Evolutionary conservation across 1,140 invertebrate species (phyloP), one percentile per base, ranked within the genome.

Genomic region (Leucophenga varia): DNA sequence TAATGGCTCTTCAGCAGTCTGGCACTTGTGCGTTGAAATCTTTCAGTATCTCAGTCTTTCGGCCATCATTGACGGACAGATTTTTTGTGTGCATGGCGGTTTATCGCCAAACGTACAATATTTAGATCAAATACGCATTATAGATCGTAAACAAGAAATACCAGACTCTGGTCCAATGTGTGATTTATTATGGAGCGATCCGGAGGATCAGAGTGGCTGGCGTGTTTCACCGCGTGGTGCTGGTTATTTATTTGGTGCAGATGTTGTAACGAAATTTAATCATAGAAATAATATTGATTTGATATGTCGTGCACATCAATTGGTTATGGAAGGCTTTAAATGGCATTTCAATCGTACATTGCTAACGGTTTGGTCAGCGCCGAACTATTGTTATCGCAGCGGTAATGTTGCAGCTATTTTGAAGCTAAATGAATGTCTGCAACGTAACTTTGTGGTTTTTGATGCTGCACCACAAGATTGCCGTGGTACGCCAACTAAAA

Each of bases 271-370:
- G n/a, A 91, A 95, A 76, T 97, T 97, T 77, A 97, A 97, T 74
- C 82, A 87, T n/a, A 86, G 93, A 12, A 99, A 98, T 77, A 88
- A 95, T 65, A 92, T 98, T 50, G 93, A 97, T 61, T 91, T 98
- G 88, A 98, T 98, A 59, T 97, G 94, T n/a, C n/a, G n/a, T n/a
- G n/a, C n/a, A n/a, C n/a, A n/a, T n/a, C n/a, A n/a, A n/a, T n/a
- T n/a, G n/a, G 93, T 98, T 31, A 98, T 98, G 96, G 97, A 99
- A 79, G 96, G 97, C 7, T 98, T 95, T 75, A 98, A 98, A 76
- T 98, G 95, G 95, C 95, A 98, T 79, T 98, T 98, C 76, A 93
- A 95, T 74, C 92, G 97, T 77, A 96, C 93, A 50, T 95, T 99
- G 1, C 80, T 98, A n/a, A 99, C 96, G 2, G 95, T 99, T 2